Evolutionary conservation across 92 coral and sea anemone species (phyloP).

Genomic region (Anthopleura xanthogrammica): DNA sequence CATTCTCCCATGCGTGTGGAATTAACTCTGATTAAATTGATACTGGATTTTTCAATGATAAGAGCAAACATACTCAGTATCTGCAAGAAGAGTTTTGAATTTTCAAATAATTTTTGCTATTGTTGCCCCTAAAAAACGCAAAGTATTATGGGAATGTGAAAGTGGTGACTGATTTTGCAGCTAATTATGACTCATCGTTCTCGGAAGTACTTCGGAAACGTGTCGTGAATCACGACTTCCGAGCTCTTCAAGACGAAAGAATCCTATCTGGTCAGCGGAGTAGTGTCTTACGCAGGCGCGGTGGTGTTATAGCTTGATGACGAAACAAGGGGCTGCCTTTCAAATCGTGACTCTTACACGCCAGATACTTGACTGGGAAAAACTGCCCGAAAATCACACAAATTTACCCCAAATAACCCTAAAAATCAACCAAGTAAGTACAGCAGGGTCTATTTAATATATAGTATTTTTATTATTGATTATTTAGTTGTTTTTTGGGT

Average conservation of each 20-base stretch:
- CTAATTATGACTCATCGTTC: no score
- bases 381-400: slow-evolving; percentile 20
- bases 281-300: slow-evolving; percentile 7
- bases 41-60: no score
- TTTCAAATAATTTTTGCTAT: no score
- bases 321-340: slow-evolving; percentile 41
- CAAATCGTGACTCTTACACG: slow-evolving; percentile 32
- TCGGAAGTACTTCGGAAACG: slow-evolving; percentile 2
- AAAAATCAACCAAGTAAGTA: slow-evolving; percentile 28
- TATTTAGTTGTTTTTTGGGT: background rate
- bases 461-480: background rate
- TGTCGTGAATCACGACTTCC: slow-evolving; percentile 2
- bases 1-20: no score
- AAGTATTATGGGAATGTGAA: no score
- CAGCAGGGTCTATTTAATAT: background rate
- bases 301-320: slow-evolving; percentile 19
- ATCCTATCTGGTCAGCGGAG: slow-evolving; percentile 12
- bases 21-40: no score
- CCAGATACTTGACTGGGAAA: slow-evolving; percentile 11
- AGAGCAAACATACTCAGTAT: no score
- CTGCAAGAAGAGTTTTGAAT: no score
- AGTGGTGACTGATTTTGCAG: no score
- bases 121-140: no score
- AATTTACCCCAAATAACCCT: slow-evolving; percentile 12
- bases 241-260: background rate